Base-by-base conservation (phyloP, 2,113 vertebrate species). In the Engraulis encrasicolus region DNA sequence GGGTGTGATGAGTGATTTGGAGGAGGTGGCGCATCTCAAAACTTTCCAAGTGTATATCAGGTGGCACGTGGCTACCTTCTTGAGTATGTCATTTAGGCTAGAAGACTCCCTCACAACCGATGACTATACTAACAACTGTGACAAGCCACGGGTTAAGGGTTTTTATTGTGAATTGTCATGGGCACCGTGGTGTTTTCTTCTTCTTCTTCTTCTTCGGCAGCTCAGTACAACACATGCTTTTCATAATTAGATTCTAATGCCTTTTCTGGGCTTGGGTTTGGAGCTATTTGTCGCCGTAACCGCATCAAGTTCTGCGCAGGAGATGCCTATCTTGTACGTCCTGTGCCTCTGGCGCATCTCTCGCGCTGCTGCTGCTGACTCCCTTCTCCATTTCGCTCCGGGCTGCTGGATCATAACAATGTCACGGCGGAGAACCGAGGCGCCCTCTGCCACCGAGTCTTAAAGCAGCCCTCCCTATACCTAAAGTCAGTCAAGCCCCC, bases 381-480 rank as follows among this genome's bases (percentile, higher is more conserved):
- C 52, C 52, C 52, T 5, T 88, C 92, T 92, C 90, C 86, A 85
- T 92, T 91, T 90, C 90, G 90, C 82, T 50, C 18, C 84, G 88
- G 86, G 89, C 84, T 81, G 80, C 37, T 78, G 85, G 52, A 88
- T 86, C 91, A 90, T 84, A 88, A 86, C 85, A 78, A 18, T 87
- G 88, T 82, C 36, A 58, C 83, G 82, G 77, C 83, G 83, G 83
- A 45, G 40, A 45, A 45, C 40, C 9, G 40, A 45, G 54, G 20
- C 54, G 19, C 54, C 6, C 54, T 58, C 54, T n/a, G 54, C 54
- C 54, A 58, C 54, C 54, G 6, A n/a, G 2, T 58, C 54, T 58
- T n/a, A 58, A 19, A 19, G 54, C n/a, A 58, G 54, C 54, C 19
- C 6, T 5, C n/a, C 54, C 54, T 45, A 45, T 45, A 45, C 40